Base-by-base conservation (phyloP, 2,888 invertebrate genomes). In the Carterocephalus palaemon region DNA sequence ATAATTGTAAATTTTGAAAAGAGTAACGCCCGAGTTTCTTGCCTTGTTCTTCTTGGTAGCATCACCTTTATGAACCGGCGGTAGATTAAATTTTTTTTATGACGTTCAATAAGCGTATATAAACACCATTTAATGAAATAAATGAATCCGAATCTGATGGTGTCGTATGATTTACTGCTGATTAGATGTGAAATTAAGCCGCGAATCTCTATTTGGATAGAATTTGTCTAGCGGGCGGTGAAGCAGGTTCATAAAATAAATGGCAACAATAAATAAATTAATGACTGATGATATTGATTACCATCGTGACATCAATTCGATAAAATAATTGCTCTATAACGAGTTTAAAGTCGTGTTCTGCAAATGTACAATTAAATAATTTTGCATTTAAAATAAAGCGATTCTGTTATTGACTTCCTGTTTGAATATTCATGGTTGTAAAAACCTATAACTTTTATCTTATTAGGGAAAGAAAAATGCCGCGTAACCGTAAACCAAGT, bases 241-340 rank as follows among this genome's bases (percentile, higher is more conserved):
- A 28, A 29, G 29, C 42, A 15, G 15, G 28, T 42, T 20, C 16
- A 34, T 20, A 43, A 43, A 43, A 43, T 34, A 43, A 43, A 34
- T 43, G 34, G 42, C 42, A 16, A 34, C 34, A 43, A 43, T 43
- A 43, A 43, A 36, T 43, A 43, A 24, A 20, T 28, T 34, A 33
- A 34, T 36, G 42, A 43, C 28, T 28, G 42, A 43, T 40, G 40
- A 40, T 42, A 42, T 42, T 26, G 33, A 42, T 42, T 42, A 26
- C 33, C 26, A 26, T 42, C 33, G 33, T 42, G 41, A 42, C 33
- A 42, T 42, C 41, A 13, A 32, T 42, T 42, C 26, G 32, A 42
- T 33, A 42, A 20, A 13, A 20, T 26, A 42, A 42, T 42, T 42
- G 33, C 10, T 33, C 12, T 9, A 33, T 33, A 42, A 42, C 41